phyloP scores from a whole-genome alignment of 2,797 vertebrate species.

The Amblyraja radiata region DNA sequence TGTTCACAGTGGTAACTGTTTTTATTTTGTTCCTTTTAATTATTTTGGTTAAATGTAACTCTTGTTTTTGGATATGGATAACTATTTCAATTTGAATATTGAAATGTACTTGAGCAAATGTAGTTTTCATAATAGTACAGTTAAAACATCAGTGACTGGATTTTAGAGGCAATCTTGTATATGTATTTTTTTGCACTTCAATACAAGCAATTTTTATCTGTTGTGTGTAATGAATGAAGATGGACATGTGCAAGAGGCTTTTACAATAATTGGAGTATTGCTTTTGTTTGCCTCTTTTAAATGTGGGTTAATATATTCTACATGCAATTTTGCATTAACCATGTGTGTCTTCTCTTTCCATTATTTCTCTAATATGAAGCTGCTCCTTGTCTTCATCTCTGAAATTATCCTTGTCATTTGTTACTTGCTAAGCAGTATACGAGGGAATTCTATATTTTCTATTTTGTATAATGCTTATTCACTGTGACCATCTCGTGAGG shows the following conservation, averaged over 20 bases:
- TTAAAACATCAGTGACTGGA: not conserved
- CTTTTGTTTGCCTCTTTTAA: not conserved
- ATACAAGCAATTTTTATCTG: not conserved
- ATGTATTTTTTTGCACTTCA: not conserved
- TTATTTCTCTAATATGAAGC: not conserved
- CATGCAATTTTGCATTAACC: not conserved
- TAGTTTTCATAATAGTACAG: not conserved
- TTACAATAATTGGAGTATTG: not conserved
- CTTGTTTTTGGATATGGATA: not conserved
- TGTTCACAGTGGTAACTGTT: slow-evolving; percentile 36
- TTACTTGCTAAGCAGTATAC: not conserved
- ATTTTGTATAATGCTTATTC: not conserved
- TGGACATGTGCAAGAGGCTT: not conserved
- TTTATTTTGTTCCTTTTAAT: not conserved
- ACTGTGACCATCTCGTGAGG: not conserved
- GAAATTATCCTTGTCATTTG: not conserved
- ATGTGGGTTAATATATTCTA: not conserved
- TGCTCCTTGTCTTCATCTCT: not conserved
- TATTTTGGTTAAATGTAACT: not conserved
- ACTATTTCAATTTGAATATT: not conserved
- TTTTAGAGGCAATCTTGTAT: not conserved
- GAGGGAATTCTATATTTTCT: not conserved
- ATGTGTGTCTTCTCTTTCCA: not conserved
- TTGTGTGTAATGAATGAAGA: not conserved
- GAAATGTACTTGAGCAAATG: not conserved